Percentiles rank a stretch among this genome's conserved stretches.
Conservation (phyloP, 2,113 vertebrate species). For the Tenrec ecaudatus region DNA sequence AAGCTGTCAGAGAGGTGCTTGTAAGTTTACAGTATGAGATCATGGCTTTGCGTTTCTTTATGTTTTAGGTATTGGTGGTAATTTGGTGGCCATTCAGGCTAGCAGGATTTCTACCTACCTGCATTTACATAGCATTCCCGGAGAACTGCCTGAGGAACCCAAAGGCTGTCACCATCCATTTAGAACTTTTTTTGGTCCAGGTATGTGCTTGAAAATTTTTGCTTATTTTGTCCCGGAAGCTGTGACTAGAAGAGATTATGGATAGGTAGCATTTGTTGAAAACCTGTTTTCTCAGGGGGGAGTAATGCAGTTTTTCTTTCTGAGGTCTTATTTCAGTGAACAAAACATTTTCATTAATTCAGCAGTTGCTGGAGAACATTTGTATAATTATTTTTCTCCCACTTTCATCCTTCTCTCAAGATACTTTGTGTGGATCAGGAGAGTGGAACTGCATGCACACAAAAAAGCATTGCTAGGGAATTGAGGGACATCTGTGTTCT, state of each 20-base stretch:
- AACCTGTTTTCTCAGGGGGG: neutral
- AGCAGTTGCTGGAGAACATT: neutral
- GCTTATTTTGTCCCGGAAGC: neutral
- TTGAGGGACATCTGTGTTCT: neutral
- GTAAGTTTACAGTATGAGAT: neutral
- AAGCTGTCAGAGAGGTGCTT: neutral
- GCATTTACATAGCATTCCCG: constrained; percentile 94
- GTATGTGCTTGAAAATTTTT: constrained; percentile 81
- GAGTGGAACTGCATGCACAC: neutral
- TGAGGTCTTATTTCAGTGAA: neutral
- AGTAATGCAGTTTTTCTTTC: neutral
- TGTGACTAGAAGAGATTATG: neutral
- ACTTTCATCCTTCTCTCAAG: neutral
- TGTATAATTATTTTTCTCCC: neutral
- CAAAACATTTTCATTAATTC: neutral
- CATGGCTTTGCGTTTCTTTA: neutral
- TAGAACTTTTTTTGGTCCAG: constrained; percentile 94
- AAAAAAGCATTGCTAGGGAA: neutral
- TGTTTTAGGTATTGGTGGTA: constrained; percentile 96
- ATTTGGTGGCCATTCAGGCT: constrained; percentile 98
- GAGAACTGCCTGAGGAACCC: constrained; percentile 94
- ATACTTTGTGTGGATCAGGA: neutral
- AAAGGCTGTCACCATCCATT: constrained; percentile 95
- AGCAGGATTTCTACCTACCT: constrained; percentile 98
- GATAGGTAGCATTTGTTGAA: neutral